phyloP scores from a whole-genome alignment of 2,888 invertebrate species.

The Drosophila flavopinicola region DNA sequence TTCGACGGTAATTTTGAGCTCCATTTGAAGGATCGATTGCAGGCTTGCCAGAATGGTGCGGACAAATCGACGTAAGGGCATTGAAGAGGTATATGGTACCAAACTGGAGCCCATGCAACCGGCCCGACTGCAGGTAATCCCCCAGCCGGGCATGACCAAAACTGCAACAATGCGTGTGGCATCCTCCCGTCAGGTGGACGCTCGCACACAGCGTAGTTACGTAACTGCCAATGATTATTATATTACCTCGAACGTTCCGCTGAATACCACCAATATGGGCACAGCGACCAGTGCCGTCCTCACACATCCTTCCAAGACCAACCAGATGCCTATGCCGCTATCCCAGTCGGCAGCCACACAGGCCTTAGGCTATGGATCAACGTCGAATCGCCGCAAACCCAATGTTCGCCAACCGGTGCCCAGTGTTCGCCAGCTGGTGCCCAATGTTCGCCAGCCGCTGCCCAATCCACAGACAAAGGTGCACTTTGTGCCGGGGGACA shows the following conservation, averaged over 20 bases:
- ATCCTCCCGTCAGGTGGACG: slow-evolving; percentile 44
- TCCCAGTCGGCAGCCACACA: slow-evolving; percentile 21
- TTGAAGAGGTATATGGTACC: slow-evolving; percentile 80
- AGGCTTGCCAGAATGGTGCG: slow-evolving; percentile 72
- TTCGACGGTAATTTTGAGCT: slow-evolving; percentile 36
- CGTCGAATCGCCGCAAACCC: slow-evolving; percentile 49
- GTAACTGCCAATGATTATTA: slow-evolving; percentile 69
- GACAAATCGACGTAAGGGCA: slow-evolving; percentile 71
- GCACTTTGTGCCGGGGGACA: slow-evolving; percentile 42
- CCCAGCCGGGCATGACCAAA: slow-evolving; percentile 51
- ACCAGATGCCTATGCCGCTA: slow-evolving; percentile 30
- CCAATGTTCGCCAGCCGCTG: slow-evolving; percentile 41
- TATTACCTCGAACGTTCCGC: slow-evolving; percentile 64
- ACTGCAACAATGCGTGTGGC: slow-evolving; percentile 54
- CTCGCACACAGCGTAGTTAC: slow-evolving; percentile 64
- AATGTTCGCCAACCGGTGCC: slow-evolving; percentile 42
- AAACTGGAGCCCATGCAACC: slow-evolving; percentile 64
- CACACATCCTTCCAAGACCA: slow-evolving; percentile 13
- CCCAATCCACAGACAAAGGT: slow-evolving; percentile 33
- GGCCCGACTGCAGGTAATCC: slow-evolving; percentile 45
- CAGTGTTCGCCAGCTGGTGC: slow-evolving; percentile 40
- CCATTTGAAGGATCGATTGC: background rate
- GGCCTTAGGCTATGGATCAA: slow-evolving; percentile 34
- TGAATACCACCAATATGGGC: slow-evolving; percentile 52
- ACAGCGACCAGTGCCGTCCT: slow-evolving; percentile 13